Evolutionary conservation across 2,113 vertebrate species (phyloP).

Genomic region (Malurus elegans): DNA sequence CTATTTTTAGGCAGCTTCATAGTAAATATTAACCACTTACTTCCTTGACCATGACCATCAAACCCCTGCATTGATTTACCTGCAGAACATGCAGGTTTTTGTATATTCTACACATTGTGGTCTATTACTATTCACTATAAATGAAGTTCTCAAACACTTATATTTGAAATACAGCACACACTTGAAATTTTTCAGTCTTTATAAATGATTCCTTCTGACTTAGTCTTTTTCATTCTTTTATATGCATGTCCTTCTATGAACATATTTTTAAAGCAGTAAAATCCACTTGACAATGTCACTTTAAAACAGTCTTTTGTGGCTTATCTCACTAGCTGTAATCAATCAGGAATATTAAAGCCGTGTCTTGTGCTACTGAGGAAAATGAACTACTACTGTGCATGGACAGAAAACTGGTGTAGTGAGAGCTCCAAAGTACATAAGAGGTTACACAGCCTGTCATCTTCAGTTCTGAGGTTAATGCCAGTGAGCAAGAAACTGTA

Average conservation of each 20-base stretch:
- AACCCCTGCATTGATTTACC: neutral
- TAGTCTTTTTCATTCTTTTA: constrained; percentile 11
- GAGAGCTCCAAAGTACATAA: neutral
- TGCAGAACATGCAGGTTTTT: neutral
- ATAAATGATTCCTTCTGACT: constrained; percentile 27
- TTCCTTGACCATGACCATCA: neutral
- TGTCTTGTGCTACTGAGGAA: neutral
- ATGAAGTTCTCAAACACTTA: constrained; percentile 3
- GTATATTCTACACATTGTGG: neutral
- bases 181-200: neutral
- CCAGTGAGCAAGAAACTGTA: neutral
- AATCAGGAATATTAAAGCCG: constrained; percentile 39
- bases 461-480: constrained; percentile 40
- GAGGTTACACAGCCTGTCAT: constrained; percentile 34
- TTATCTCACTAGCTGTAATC: constrained; percentile 32
- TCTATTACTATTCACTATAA: neutral
- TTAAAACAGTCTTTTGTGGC: constrained; percentile 17
- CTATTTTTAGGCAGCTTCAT: neutral
- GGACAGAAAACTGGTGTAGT: neutral
- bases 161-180: neutral
- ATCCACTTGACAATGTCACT: constrained; percentile 33
- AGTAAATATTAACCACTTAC: neutral
- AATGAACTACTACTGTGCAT: neutral
- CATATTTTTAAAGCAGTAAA: constrained; percentile 35
- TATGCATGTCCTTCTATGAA: neutral